These are phyloP conservation scores for Mustela nigripes DNA, from an alignment of 2,113 vertebrate species.

Conservation along the genomic window DNA sequence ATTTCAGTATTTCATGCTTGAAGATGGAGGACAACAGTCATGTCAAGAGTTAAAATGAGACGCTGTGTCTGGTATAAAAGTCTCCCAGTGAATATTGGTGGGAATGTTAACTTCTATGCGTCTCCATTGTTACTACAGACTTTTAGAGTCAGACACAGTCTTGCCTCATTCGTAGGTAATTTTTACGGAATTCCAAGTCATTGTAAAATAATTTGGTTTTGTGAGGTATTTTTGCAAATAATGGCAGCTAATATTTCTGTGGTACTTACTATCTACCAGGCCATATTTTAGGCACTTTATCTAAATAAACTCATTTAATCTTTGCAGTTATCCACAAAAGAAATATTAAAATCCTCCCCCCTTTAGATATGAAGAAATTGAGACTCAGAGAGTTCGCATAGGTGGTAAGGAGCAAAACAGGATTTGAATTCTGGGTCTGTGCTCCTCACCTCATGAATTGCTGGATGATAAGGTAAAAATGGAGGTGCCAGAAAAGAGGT, in stretches of 20 bases:
- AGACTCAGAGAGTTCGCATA: not conserved
- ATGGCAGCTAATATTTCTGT: not conserved
- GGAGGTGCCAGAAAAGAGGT: not conserved
- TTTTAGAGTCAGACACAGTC: not conserved
- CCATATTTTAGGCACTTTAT: slow-evolving; percentile 8
- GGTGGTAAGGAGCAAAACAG: not conserved
- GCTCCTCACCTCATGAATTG: not conserved
- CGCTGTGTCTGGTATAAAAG: not conserved
- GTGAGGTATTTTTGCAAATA: not conserved
- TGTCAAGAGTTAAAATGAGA: not conserved
- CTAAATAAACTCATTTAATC: not conserved
- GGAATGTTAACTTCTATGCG: not conserved
- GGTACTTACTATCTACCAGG: not conserved
- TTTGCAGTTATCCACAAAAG: not conserved
- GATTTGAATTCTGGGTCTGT: not conserved
- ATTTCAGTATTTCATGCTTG: not conserved
- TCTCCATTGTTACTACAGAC: not conserved
- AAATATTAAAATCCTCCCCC: not conserved
- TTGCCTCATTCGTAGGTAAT: not conserved
- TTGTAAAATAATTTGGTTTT: not conserved
- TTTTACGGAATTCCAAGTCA: slow-evolving; percentile 31
- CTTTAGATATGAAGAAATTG: not conserved
- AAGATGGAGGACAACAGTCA: not conserved
- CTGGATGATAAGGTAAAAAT: not conserved
- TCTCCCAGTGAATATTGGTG: not conserved